These are phyloP conservation scores for Phoenoteleia sp. DNA, from an alignment of 2,888 invertebrate genomes.

Conservation along the genomic window DNA sequence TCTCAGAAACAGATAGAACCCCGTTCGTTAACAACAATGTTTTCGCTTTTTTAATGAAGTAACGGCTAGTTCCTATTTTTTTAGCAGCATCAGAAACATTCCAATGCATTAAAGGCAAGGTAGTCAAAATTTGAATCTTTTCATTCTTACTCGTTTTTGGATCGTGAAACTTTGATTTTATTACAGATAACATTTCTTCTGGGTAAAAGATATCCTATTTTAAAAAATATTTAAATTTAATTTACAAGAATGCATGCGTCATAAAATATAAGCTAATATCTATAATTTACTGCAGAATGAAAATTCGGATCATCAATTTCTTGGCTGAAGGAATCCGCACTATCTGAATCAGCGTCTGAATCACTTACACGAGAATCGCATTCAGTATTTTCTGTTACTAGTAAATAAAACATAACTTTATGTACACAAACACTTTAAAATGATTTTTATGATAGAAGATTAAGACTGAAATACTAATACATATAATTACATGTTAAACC, in stretches of 20 bases:
- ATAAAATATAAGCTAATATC: no score
- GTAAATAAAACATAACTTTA: no score
- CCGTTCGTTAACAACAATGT: neutral
- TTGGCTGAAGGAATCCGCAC: no score
- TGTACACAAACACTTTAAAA: no score
- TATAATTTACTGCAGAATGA: no score
- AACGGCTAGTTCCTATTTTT: constrained; percentile 1
- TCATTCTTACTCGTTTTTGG: constrained; percentile 4
- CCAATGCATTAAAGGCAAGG: constrained; percentile 33
- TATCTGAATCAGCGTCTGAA: no score
- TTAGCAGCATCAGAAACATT: neutral
- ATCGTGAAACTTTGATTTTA: constrained; percentile 13
- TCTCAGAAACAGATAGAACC: neutral
- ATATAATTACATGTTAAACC: neutral
- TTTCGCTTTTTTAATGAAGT: constrained; percentile 10
- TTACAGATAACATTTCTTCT: neutral
- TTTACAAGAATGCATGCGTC: no score
- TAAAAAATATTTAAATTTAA: neutral
- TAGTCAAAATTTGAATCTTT: constrained; percentile 18
- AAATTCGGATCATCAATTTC: no score
- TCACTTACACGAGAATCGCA: no score
- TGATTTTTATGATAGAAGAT: no score
- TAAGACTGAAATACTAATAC: no score
- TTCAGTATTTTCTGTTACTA: no score
- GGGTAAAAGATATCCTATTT: constrained; percentile 3